Evolutionary conservation across 1,140 invertebrate genomes (phyloP).

Genomic region (Drosophila tsacasi): DNA sequence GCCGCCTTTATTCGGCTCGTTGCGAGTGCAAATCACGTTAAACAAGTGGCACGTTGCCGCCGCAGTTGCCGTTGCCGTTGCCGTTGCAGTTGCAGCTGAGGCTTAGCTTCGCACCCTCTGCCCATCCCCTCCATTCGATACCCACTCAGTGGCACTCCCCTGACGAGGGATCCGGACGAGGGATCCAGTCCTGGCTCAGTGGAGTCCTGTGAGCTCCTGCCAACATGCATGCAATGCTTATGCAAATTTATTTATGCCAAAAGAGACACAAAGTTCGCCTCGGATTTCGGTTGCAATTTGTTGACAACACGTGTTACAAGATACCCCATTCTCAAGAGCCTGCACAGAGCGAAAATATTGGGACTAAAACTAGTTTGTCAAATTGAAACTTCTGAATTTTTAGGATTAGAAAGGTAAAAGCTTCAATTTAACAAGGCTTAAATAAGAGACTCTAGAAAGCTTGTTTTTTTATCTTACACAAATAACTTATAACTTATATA

Average conservation of each 20-base stretch:
- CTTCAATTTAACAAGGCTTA: background rate
- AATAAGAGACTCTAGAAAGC: background rate
- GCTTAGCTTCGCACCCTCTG: slow-evolving; percentile 12
- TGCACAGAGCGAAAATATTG: slow-evolving; percentile 13
- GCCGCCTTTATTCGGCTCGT: slow-evolving; percentile 57
- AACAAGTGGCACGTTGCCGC: slow-evolving; percentile 57
- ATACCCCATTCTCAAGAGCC: slow-evolving; percentile 16
- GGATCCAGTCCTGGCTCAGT: too few relatives aligned
- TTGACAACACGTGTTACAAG: slow-evolving; percentile 76
- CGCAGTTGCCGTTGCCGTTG: slow-evolving; percentile 19
- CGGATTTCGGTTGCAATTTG: slow-evolving; percentile 78
- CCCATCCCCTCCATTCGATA: background rate
- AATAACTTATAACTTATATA: background rate
- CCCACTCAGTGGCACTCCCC: slow-evolving; percentile 14
- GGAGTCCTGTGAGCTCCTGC: slow-evolving; percentile 12
- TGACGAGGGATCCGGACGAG: slow-evolving; percentile 13
- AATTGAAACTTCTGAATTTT: background rate
- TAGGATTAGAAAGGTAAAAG: too few relatives aligned
- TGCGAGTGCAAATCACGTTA: slow-evolving; percentile 75
- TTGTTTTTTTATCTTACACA: background rate
- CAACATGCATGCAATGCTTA: slow-evolving; percentile 70
- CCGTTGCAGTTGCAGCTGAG: slow-evolving; percentile 21
- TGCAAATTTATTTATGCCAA: slow-evolving; percentile 81
- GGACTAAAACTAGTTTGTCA: background rate
- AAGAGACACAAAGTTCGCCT: slow-evolving; percentile 70